These are phyloP conservation scores for Pheosia tremula DNA, from an alignment of 2,888 invertebrate species.

Conservation along the genomic window DNA sequence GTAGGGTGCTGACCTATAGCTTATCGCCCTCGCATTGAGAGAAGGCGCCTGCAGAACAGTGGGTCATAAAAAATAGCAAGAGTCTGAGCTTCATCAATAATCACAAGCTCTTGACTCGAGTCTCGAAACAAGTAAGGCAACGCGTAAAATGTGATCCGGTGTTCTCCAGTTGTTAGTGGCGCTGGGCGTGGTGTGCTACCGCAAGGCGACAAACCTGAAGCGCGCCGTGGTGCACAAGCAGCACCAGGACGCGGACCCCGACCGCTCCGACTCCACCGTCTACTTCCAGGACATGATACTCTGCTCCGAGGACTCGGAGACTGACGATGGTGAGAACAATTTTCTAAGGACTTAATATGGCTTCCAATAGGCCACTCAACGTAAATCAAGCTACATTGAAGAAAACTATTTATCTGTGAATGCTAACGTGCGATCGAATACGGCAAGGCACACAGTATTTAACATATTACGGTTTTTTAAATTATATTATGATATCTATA, in stretches of 20 bases:
- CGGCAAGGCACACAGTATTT: no score
- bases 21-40: no score
- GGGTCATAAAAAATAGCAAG: no score
- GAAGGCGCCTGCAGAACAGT: no score
- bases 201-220: slow-evolving; percentile 94
- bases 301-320: slow-evolving; percentile 95
- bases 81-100: no score
- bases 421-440: no score
- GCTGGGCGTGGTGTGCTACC: slow-evolving; percentile 94
- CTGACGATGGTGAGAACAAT: slow-evolving; percentile 89
- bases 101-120: no score
- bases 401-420: no score
- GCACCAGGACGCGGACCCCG: slow-evolving; percentile 90
- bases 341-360: not conserved
- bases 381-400: no score
- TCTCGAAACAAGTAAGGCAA: no score
- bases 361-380: not conserved
- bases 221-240: slow-evolving; percentile 89
- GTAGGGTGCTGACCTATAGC: no score
- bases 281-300: slow-evolving; percentile 97
- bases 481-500: slow-evolving; percentile 5
- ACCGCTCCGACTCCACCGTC: slow-evolving; percentile 97
- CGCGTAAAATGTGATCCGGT: not conserved
- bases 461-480: no score
- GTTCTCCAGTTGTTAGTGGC: slow-evolving; percentile 89